phyloP scores from a whole-genome alignment of 2,113 vertebrate species.

The Hymenochirus boettgeri region DNA sequence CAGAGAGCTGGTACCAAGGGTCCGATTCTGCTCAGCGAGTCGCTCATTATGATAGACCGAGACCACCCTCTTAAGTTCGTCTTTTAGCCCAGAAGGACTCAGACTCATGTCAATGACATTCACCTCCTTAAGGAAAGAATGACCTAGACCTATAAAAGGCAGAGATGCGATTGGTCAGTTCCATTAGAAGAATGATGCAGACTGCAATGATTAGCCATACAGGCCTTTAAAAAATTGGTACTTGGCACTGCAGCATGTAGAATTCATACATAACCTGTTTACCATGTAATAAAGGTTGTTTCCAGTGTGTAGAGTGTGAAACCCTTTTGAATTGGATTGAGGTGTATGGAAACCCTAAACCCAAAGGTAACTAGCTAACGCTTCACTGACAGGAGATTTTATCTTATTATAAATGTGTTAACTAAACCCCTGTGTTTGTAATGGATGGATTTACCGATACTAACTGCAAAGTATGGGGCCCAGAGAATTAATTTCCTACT shows the following conservation, averaged over 20 bases:
- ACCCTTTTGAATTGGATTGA: no score
- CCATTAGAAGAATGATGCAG: neutral
- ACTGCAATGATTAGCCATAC: neutral
- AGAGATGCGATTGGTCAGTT: neutral
- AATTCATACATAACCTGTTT: neutral
- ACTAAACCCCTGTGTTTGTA: no score
- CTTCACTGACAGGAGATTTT: no score
- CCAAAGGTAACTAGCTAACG: no score
- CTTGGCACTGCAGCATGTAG: no score
- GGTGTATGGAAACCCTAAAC: no score
- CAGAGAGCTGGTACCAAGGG: slow-evolving; percentile 52
- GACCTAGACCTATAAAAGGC: slow-evolving; percentile 59
- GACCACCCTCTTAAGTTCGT: slow-evolving; percentile 67
- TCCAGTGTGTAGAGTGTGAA: no score
- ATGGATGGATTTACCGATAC: no score
- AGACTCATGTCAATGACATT: slow-evolving; percentile 67
- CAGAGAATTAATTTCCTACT: no score
- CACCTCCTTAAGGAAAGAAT: slow-evolving; percentile 59
- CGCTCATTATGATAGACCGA: slow-evolving; percentile 52
- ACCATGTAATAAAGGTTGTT: neutral
- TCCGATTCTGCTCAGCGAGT: slow-evolving; percentile 53
- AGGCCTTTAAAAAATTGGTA: no score
- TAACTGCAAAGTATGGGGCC: no score
- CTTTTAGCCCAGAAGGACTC: slow-evolving; percentile 60
- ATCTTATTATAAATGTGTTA: no score